These are phyloP conservation scores for Parnassius apollo DNA, from an alignment of 2,888 invertebrate genomes.

Conservation along the genomic window DNA sequence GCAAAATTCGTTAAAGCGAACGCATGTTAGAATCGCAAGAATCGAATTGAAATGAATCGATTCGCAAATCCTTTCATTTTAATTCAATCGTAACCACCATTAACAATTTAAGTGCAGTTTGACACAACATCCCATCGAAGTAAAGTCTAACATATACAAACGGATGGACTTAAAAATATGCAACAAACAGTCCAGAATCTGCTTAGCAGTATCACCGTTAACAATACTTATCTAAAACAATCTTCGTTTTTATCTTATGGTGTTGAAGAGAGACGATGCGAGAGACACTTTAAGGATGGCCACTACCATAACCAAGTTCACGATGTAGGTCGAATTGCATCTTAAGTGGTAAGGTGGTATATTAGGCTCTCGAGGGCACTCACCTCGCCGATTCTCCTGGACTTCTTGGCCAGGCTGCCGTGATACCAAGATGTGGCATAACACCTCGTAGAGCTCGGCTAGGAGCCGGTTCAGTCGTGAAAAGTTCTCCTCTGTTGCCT, in stretches of 20 bases:
- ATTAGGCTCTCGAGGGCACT: conserved; percentile 76
- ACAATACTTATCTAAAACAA: conserved; percentile 71
- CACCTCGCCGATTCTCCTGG: conserved; percentile 76
- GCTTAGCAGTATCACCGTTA: conserved; percentile 78
- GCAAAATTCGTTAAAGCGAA: conserved; percentile 56
- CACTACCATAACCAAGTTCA: conserved; percentile 77
- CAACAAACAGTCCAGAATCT: conserved; percentile 74
- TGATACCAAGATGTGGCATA: conserved; percentile 79
- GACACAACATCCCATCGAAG: conserved; percentile 73
- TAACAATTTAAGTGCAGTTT: conserved; percentile 79
- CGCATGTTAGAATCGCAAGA: conserved; percentile 51
- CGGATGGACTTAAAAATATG: conserved; percentile 76
- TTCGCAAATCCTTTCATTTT: conserved; percentile 40
- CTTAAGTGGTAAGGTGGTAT: conserved; percentile 80
- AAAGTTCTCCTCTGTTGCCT: conserved; percentile 80
- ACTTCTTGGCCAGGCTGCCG: conserved; percentile 74
- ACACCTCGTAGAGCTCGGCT: conserved; percentile 78
- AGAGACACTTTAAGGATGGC: conserved; percentile 77
- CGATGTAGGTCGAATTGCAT: conserved; percentile 82
- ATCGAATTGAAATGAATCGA: conserved; percentile 48
- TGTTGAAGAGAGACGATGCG: conserved; percentile 77
- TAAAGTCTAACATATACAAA: conserved; percentile 35
- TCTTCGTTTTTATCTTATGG: conserved; percentile 78
- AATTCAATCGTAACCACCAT: conserved; percentile 65
- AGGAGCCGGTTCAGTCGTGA: conserved; percentile 80